phyloP scores from a whole-genome alignment of 2,113 vertebrate genomes.

The Manacus vitellinus region DNA sequence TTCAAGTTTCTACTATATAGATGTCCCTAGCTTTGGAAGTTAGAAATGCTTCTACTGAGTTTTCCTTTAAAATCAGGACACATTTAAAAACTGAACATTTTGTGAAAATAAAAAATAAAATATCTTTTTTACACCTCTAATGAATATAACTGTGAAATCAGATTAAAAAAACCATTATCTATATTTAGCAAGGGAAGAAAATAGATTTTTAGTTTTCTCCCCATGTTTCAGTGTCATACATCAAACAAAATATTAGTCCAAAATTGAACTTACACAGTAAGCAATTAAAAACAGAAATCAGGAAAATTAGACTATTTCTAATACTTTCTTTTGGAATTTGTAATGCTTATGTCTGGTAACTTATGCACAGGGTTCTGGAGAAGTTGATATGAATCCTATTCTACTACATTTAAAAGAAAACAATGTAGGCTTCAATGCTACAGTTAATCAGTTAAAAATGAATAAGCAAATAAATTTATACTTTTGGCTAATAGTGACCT shows the following conservation, averaged over 20 bases:
- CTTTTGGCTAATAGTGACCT: not conserved
- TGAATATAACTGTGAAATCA: not conserved
- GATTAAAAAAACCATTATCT: not conserved
- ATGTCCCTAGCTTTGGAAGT: not conserved
- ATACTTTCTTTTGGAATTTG: not conserved
- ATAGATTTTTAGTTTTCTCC: not conserved
- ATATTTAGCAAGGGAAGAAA: not conserved
- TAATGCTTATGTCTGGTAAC: too few species aligned
- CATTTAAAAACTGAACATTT: not conserved
- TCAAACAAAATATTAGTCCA: not conserved
- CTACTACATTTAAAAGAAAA: not conserved
- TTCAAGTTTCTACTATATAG: not conserved
- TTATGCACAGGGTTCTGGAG: not conserved
- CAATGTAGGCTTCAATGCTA: not conserved
- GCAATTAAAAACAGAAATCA: not conserved
- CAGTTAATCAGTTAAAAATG: not conserved
- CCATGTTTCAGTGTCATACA: not conserved
- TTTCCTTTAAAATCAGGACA: not conserved
- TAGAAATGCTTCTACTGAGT: not conserved
- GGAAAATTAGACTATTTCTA: not conserved
- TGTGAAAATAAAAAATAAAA: not conserved
- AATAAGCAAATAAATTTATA: not conserved
- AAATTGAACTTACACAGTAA: not conserved
- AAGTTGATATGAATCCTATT: not conserved
- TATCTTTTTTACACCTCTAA: not conserved